phyloP scores from a whole-genome alignment of 2,888 invertebrate genomes.

The Thecophora atra region DNA sequence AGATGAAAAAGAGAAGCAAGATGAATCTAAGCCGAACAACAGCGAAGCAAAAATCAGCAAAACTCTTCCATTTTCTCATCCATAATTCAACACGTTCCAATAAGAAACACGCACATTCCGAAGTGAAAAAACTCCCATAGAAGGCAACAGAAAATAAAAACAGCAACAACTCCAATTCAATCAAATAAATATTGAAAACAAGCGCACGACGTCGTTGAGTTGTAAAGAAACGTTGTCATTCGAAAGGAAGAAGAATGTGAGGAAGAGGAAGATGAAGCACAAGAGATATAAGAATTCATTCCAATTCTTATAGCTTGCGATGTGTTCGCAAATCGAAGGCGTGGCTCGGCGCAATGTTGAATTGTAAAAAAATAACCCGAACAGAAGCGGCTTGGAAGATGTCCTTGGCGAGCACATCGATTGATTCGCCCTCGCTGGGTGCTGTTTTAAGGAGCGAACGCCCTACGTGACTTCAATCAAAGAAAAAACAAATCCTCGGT shows the following conservation, averaged over 20 bases:
- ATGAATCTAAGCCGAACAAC: background rate
- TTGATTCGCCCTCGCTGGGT: too few relatives aligned
- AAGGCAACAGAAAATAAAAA: background rate
- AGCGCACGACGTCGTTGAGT: constrained; percentile 6
- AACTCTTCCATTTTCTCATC: constrained; percentile 9
- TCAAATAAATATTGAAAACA: constrained; percentile 29
- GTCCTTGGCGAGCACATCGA: too few relatives aligned
- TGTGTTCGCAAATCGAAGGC: too few relatives aligned
- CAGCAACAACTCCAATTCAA: constrained; percentile 26
- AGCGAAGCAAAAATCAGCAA: background rate
- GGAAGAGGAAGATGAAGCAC: background rate
- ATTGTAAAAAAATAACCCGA: too few relatives aligned
- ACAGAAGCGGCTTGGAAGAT: too few relatives aligned
- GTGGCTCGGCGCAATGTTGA: too few relatives aligned
- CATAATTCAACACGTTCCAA: constrained; percentile 17
- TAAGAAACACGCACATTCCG: background rate
- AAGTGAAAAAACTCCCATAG: background rate
- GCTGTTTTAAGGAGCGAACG: too few relatives aligned
- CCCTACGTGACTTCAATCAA: too few relatives aligned
- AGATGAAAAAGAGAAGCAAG: background rate
- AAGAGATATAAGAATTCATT: too few relatives aligned
- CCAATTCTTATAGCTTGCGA: too few relatives aligned
- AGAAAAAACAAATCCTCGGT: background rate
- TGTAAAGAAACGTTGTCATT: background rate
- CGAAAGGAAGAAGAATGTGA: background rate